Base-by-base conservation (phyloP, 2,797 vertebrate species). In the Lepilemur septentrionalis region DNA sequence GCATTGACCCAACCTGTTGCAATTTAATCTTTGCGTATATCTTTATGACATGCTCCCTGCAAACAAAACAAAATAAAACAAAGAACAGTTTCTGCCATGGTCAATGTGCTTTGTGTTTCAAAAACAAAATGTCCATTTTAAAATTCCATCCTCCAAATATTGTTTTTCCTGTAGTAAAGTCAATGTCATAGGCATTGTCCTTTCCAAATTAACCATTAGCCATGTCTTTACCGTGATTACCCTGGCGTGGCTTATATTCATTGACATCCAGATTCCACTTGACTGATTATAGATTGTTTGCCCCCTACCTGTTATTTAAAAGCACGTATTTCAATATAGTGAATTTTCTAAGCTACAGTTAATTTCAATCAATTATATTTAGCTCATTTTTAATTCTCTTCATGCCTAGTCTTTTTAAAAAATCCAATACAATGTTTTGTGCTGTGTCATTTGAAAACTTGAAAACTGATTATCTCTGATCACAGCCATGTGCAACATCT, bases 401-500 rank as follows among this genome's bases (percentile, higher is more conserved):
- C 91, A 80, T 87, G 41, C 4, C 48, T 92, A 57, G 5, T 1
- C 96, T 96, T 96, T n/a, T 1, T 72, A 97, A 91, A 96, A 97
- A 97, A 52, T 90, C 50, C 65, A 92, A 48, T 76, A 78, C 65
- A 41, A 75, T 91, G 92, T 92, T 86, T 83, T 92, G 30, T 97
- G 93, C 86, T 94, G 5, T 97, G 97, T 96, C 84, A 94, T 94
- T 97, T 98, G 90, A 91, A 98, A 96, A 96, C 70, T 35, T 35
- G 95, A 50, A 83, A 92, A 8, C 63, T 83, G 91, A 92, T 65
- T 38, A 69, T 78, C 75, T 94, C 20, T 46, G 85, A 82, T 52
- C 28, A 17, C 1, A 82, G 70, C 14, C 6, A 84, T 15, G 2
- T 20, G 55, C 1, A 73, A 52, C 6, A 72, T 43, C 15, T 85